Evolutionary conservation across 2,113 vertebrate species (phyloP).

Genomic region (Myodes glareolus): DNA sequence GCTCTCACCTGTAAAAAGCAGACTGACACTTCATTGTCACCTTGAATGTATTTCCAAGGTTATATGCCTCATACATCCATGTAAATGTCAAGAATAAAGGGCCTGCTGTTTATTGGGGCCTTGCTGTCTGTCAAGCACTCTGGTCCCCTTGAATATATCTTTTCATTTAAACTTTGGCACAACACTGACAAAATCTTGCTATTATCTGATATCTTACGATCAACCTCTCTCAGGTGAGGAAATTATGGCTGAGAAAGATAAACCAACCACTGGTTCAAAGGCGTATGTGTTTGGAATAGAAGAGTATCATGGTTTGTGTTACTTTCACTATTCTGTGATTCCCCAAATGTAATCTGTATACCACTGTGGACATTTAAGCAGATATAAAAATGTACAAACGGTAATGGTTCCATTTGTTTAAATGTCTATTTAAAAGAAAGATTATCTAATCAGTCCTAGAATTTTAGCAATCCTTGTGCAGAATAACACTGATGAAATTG

Average conservation of each 20-base stretch:
- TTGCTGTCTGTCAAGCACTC: not conserved
- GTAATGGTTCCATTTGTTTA: not conserved
- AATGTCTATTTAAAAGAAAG: not conserved
- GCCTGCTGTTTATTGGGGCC: not conserved
- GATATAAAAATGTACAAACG: not conserved
- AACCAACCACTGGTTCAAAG: not conserved
- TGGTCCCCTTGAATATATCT: not conserved
- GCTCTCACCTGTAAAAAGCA: too few relatives aligned
- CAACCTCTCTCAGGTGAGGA: not conserved
- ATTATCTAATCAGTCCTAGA: not conserved
- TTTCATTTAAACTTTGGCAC: not conserved
- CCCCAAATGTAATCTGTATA: not conserved
- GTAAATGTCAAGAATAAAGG: not conserved
- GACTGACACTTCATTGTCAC: not conserved
- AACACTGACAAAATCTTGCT: not conserved
- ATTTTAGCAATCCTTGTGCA: not conserved
- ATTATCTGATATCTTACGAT: not conserved
- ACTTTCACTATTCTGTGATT: not conserved
- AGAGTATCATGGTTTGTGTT: not conserved
- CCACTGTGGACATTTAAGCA: not conserved
- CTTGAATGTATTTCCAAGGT: not conserved
- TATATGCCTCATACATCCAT: not conserved
- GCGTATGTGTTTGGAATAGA: not conserved
- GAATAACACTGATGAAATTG: not conserved
- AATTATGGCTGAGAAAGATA: not conserved